phyloP scores from a whole-genome alignment of 2,888 invertebrate genomes.

The Patella depressa region DNA sequence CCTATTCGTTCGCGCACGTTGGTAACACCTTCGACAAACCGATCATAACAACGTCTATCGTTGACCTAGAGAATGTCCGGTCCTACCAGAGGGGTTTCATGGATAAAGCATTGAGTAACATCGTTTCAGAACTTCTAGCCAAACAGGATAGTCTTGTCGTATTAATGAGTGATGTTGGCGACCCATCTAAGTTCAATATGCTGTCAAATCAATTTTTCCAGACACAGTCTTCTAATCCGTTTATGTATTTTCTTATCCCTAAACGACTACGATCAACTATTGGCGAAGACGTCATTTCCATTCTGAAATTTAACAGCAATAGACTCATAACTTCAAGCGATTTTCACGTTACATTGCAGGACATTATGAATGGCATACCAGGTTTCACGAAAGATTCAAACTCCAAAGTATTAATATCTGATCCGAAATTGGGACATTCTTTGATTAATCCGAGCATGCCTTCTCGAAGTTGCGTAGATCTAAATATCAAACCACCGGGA shows the following conservation, averaged over 20 bases:
- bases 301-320: background rate
- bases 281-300: background rate
- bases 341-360: background rate
- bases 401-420: background rate
- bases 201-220: constrained; percentile 15
- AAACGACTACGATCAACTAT: background rate
- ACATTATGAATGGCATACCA: background rate
- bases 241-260: constrained; percentile 13
- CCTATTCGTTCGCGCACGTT: background rate
- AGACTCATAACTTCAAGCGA: background rate
- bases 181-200: constrained; percentile 15
- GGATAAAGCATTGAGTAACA: constrained; percentile 18
- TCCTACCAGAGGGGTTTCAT: constrained; percentile 13
- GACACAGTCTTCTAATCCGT: constrained; percentile 21
- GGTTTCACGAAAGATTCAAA: background rate
- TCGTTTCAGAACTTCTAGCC: constrained; percentile 10
- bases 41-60: constrained; percentile 6
- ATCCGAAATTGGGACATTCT: background rate
- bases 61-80: constrained; percentile 12
- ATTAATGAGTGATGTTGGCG: constrained; percentile 19
- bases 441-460: background rate
- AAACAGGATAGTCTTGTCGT: constrained; percentile 10
- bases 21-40: background rate
- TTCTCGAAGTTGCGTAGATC: constrained; percentile 3
- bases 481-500: constrained; percentile 18